Evolutionary conservation across 2,113 vertebrate genomes (phyloP), one percentile per base, ranked within the genome.

Genomic region (Spermophilus dauricus): DNA sequence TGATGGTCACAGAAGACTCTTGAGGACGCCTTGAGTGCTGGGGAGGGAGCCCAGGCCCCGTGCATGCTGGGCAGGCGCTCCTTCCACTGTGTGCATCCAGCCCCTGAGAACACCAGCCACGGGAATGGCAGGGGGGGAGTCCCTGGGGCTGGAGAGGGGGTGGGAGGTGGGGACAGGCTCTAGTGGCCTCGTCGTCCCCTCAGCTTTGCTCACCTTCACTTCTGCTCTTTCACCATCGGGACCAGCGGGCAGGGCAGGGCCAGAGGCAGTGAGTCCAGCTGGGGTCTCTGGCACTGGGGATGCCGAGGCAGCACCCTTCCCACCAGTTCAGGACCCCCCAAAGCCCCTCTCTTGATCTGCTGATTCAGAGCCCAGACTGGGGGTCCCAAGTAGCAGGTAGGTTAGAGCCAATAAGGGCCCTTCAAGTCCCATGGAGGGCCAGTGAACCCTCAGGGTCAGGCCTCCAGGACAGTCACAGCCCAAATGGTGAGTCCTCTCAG

Each of bases 171-270:
- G 22, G 26, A 26, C 0, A 5, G n/a, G 51, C n/a, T 56, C n/a
- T 11, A 3, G 20, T 89, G 89, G 97, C 48, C 70, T 94, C 80
- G 86, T 39, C 0, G 6, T 48, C 84, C 65, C 86, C 56, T 20
- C n/a, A 67, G 65, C 56, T 92, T 83, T 80, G 76, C 3, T 85
- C 84, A 96, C 34, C 69, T 92, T 87, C 6, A 4, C 91, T 89
- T 95, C 96, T 96, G 89, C 22, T 32, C 58, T 97, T 96, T 96
- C 86, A 16, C 20, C 96, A 96, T 30, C 24, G 0, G 1, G 14
- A 20, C 0, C 0, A 8, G 37, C 14, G 3, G 30, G 58, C 10
- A 37, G 34, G 56, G 53, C 65, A 86, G 56, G 56, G 48, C 56
- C 61, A 20, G 17, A 72, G 89, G 12, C 67, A 63, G 32, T 7